A percentile compares a stretch with the other conserved stretches of the same genome.
Evolutionary conservation across 2,797 vertebrate genomes (phyloP).

Genomic region (Premnoplex brunnescens): DNA sequence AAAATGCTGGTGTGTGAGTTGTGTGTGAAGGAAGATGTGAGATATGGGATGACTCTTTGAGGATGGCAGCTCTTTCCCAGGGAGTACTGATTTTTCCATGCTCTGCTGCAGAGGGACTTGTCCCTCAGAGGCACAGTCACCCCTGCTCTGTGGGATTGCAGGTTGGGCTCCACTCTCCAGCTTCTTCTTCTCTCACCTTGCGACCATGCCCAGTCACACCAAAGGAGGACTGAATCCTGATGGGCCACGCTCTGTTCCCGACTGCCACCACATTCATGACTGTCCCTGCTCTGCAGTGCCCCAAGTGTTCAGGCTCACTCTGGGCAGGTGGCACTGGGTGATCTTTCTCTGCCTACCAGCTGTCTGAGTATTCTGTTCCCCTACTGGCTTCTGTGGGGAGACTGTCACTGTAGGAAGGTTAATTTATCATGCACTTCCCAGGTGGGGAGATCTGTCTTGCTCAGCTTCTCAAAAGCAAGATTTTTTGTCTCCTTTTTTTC

Average conservation of each 20-base stretch:
- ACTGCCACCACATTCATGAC: neutral
- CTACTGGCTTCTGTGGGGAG: neutral
- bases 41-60: neutral
- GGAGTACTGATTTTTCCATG: neutral
- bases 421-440: neutral
- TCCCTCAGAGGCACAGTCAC: neutral
- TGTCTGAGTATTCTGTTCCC: neutral
- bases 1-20: neutral
- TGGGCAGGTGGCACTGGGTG: neutral
- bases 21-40: neutral
- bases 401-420: neutral
- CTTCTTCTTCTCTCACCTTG: accelerated
- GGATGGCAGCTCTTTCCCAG: neutral
- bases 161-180: neutral
- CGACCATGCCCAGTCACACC: neutral
- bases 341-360: neutral
- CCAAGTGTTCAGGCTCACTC: neutral
- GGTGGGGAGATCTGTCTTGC: neutral
- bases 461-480: neutral
- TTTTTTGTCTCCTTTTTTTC: neutral
- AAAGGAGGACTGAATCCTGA: neutral
- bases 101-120: neutral
- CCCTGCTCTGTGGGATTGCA: neutral
- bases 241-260: neutral
- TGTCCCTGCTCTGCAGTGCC: neutral